Conservation (phyloP, 1,140 invertebrate genomes). For the Drosophila truncata region DNA sequence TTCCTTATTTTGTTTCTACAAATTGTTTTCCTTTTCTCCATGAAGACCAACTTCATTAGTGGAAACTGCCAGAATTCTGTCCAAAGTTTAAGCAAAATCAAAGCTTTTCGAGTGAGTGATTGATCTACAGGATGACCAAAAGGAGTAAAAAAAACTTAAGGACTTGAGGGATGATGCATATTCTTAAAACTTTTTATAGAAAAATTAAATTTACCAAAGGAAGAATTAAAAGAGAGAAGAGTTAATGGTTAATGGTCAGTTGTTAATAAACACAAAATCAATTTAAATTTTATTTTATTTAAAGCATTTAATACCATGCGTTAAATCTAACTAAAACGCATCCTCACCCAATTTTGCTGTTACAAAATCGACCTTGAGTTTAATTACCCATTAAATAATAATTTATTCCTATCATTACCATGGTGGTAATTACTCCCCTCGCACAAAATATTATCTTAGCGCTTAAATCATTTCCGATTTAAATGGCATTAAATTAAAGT, state of each 20-base stretch:
- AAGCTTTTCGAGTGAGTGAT: slow-evolving; percentile 55
- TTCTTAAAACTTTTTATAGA: not conserved
- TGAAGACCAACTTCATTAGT: slow-evolving; percentile 44
- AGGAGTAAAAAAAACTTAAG: not conserved
- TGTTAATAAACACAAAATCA: too few relatives aligned
- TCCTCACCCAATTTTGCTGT: not conserved
- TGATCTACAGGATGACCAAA: slow-evolving; percentile 24
- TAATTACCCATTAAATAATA: slow-evolving; percentile 7
- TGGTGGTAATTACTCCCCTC: not conserved
- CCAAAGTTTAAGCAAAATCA: slow-evolving; percentile 55
- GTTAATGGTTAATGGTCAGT: too few relatives aligned
- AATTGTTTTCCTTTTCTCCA: slow-evolving; percentile 23
- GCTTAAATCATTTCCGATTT: slow-evolving; percentile 8
- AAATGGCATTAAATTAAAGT: slow-evolving; percentile 27
- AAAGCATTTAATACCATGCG: not conserved
- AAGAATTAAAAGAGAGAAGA: not conserved
- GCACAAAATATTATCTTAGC: not conserved
- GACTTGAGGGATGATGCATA: not conserved
- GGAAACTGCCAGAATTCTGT: slow-evolving; percentile 25
- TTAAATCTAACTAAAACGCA: not conserved
- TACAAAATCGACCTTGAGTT: slow-evolving; percentile 2
- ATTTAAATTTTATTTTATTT: not conserved
- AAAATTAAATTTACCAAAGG: not conserved
- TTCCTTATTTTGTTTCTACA: slow-evolving; percentile 1
- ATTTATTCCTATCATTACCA: not conserved